Base-by-base conservation (phyloP, 1,140 invertebrate genomes). In the Marisa cornuarietis region DNA sequence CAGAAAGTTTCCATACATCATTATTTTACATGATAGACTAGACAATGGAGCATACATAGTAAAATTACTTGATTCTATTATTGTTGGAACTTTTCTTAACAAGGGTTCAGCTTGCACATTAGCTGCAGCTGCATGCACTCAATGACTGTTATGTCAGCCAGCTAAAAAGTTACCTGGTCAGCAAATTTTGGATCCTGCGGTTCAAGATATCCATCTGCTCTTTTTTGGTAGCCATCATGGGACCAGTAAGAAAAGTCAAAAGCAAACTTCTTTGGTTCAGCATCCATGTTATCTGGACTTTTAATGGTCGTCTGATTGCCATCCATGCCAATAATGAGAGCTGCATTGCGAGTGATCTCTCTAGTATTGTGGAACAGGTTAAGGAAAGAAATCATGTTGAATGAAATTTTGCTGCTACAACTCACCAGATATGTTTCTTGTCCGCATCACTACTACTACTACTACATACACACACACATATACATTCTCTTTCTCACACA, bases 231-330 rank as follows among this genome's bases (percentile, higher is more conserved):
- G 0, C 93, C 93, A 88, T 94, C 93, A 88, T 93, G 93, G 68
- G 93, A 94, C 94, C 94, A 94, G 86, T 94, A 94, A 69, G 91
- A 92, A 83, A 91, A 91, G 86, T 94, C 93, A 87, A 92, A 94
- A 11, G 92, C 91, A 88, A 93, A 94, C 76, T 88, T 88, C 81
- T 93, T 92, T 10, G 88, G 88, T 73, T 92, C 91, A 6, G 87
- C 88, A 42, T 83, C 86, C 9, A 88, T 78, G 79, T 92, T 89
- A 31, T 88, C 87, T 13, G 93, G 93, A 84, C 94, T 91, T 71
- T 88, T 90, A 65, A 94, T 91, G 24, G 87, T 84, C 16, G 93
- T 94, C 5, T 88, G 86, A n/a, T 91, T 90, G 0, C 91, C 92
- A 82, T 91, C 83, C 93, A 94, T 94, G 18, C 89, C 81, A 66